Conservation (phyloP, 2,113 vertebrate genomes). For the Aramus guarauna region DNA sequence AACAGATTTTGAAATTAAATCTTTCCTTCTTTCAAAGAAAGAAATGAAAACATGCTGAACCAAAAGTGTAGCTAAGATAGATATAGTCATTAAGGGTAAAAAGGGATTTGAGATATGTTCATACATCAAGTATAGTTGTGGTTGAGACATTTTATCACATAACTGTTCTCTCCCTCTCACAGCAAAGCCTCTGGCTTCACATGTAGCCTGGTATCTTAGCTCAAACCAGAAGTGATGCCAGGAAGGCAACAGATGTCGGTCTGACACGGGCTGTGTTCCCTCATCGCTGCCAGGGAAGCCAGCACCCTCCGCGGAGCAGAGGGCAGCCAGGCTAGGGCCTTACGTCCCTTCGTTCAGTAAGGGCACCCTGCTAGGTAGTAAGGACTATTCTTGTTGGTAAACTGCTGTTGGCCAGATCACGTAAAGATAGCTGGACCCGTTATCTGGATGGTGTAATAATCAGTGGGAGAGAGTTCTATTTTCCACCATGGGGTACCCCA, state of each 20-base stretch:
- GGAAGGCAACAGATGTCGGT: accelerated
- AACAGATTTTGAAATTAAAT: neutral
- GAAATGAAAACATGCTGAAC: neutral
- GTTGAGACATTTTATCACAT: neutral
- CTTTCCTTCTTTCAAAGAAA: neutral
- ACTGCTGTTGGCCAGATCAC: neutral
- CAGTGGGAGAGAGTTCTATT: neutral
- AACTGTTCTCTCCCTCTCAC: neutral
- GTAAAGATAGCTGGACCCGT: neutral
- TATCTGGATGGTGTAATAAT: neutral
- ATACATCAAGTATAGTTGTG: neutral
- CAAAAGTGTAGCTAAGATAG: neutral
- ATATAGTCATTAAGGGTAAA: neutral
- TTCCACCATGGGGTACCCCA: neutral
- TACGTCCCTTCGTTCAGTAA: neutral
- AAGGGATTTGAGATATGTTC: neutral
- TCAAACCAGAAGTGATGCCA: neutral
- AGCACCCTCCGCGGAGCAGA: neutral
- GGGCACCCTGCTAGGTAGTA: neutral
- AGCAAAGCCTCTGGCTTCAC: neutral
- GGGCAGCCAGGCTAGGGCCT: neutral
- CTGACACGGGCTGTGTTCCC: neutral
- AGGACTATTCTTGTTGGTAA: neutral
- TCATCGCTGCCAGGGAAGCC: neutral
- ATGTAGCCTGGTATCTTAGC: too few species aligned